Percentiles rank a stretch among this genome's conserved stretches.
These are phyloP conservation scores for Rhopalosiphum padi DNA, from an alignment of 1,140 invertebrate species.

Conservation along the genomic window DNA sequence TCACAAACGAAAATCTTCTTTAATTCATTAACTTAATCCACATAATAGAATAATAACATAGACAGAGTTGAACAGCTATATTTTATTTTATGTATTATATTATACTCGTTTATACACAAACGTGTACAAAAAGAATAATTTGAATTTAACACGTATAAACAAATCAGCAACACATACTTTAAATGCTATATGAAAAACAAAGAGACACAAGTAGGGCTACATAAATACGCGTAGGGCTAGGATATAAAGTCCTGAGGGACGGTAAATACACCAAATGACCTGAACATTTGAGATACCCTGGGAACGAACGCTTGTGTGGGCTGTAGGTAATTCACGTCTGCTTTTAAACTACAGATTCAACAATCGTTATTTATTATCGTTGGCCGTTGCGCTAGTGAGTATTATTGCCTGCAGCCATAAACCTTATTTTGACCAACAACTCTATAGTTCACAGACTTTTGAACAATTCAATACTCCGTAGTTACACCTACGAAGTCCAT, in stretches of 20 bases:
- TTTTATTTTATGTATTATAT: not conserved
- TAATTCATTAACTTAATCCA: not conserved
- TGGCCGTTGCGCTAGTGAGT: not conserved
- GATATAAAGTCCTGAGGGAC: not conserved
- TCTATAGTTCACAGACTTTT: not conserved
- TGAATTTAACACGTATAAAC: not conserved
- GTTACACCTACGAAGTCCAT: not conserved
- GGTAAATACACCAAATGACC: conserved; percentile 21
- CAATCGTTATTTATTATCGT: conserved; percentile 40
- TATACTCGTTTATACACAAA: not conserved
- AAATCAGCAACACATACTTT: not conserved
- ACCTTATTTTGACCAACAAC: conserved; percentile 16
- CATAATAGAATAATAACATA: not conserved
- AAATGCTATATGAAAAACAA: not conserved
- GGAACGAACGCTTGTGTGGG: not conserved
- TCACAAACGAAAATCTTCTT: not conserved
- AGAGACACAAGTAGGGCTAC: not conserved
- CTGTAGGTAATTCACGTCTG: conserved; percentile 35
- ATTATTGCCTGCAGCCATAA: not conserved
- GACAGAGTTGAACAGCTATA: not conserved
- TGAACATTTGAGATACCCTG: conserved; percentile 10
- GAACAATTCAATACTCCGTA: conserved; percentile 9
- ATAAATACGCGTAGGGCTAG: not conserved
- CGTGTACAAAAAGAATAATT: not conserved
- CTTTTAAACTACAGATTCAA: conserved; percentile 18